A percentile compares a stretch with the other conserved stretches of the same genome.
Conservation (phyloP, 2,888 invertebrate species). For the Synergus laeviventris region DNA sequence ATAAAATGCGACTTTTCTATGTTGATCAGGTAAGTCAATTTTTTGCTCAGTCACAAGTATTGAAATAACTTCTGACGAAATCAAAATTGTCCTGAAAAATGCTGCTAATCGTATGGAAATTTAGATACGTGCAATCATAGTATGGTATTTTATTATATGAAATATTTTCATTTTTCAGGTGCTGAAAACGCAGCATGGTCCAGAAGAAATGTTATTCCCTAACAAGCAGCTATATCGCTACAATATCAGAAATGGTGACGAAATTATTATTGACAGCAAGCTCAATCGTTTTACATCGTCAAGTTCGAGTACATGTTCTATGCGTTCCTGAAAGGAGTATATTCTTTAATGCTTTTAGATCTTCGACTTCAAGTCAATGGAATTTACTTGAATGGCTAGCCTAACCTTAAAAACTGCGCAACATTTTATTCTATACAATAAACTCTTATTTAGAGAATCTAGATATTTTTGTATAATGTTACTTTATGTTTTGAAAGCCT, state of each 20-base stretch:
- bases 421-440: not conserved
- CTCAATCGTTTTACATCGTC: slow-evolving; percentile 77
- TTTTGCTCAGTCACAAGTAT: no score
- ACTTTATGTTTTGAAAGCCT: no score
- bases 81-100: no score
- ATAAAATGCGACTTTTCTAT: slow-evolving; percentile 93
- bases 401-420: not conserved
- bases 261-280: slow-evolving; percentile 92
- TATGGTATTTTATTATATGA: not conserved
- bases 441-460: slow-evolving; percentile 1
- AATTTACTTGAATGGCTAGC: not conserved
- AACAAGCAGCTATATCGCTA: slow-evolving; percentile 94
- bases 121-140: no score
- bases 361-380: not conserved
- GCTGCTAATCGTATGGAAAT: no score
- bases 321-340: slow-evolving; percentile 69
- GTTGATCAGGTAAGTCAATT: slow-evolving; percentile 85
- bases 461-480: not conserved
- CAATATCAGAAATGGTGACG: slow-evolving; percentile 92
- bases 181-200: slow-evolving; percentile 79
- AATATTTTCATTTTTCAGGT: slow-evolving; percentile 66
- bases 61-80: no score
- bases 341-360: not conserved
- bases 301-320: slow-evolving; percentile 66
- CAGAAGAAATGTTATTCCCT: slow-evolving; percentile 93